Base-by-base conservation (phyloP, 64 coral and sea anemone genomes). In the Cladopsammia gracilis region DNA sequence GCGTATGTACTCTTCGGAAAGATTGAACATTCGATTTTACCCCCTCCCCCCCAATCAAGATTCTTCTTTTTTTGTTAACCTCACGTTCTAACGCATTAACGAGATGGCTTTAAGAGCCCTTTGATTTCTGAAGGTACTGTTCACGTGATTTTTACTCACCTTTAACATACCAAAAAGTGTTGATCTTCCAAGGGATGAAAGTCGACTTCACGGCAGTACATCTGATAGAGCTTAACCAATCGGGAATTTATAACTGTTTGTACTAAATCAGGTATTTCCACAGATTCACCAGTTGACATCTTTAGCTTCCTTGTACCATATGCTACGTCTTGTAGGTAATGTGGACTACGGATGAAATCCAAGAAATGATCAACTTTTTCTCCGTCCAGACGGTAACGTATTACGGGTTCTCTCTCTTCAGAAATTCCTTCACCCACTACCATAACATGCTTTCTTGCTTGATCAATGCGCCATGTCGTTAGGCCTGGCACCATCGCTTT, bases 131-230 rank as follows among this genome's bases (percentile, higher is more conserved):
- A 34, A 34, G 2, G 26, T 24, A 70, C 66, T 56, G 12, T 12
- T 56, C 53, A 10, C 7, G 19, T 61, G 12, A 50, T 25, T 49
- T 25, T 18, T 64, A 12, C 62, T 78, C 84, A 96, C 90, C 86
- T 93, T 89, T 47, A 93, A 57, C 48, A 96, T 90, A 79, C 68
- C n/a, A 64, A 96, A 96, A 26, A 96, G 91, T n/a, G 90, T 93
- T 90, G 90, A 78, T 90, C 75, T 93, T 10, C 86, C 72, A 52
- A 96, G 16, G 90, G 86, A 49, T 92, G 18, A 73, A 96, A 77
- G 22, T 87, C 65, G 25, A 79, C 70, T 90, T 96, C 75, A 10
- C 59, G 23, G 62, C 85, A 96, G 61, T 82, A 96, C 7, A 64
- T 65, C 51, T 79, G 83, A 68, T 92, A 92, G 43, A 92, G 85